Conservation (phyloP, 2,888 invertebrate species). For the Troides oblongomaculatus region DNA sequence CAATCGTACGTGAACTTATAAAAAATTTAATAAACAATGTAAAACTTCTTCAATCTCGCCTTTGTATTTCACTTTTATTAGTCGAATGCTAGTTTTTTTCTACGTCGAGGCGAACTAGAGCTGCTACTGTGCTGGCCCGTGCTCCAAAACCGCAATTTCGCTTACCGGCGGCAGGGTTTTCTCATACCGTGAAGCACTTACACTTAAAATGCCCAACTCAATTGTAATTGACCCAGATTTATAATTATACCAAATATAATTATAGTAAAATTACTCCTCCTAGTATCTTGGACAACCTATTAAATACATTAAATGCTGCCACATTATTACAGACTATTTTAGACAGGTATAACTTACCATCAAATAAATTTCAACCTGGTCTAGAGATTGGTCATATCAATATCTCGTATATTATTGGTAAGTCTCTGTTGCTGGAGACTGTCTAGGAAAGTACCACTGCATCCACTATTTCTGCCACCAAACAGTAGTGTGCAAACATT, state of each 20-base stretch:
- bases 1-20: neutral
- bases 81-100: constrained; percentile 10
- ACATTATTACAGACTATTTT: too few species aligned
- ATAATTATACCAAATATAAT: constrained; percentile 6
- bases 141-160: constrained; percentile 27
- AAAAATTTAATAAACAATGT: constrained; percentile 1
- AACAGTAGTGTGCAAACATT: too few species aligned
- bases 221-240: constrained; percentile 21
- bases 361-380: too few species aligned
- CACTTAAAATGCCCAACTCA: constrained; percentile 17
- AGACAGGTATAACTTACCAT: too few species aligned
- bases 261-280: neutral
- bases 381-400: too few species aligned
- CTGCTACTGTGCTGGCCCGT: constrained; percentile 20
- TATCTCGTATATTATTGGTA: too few species aligned
- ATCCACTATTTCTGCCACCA: too few species aligned
- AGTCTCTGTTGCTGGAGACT: too few species aligned
- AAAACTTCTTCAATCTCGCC: constrained; percentile 7
- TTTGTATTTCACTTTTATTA: constrained; percentile 23
- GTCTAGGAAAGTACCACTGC: too few species aligned
- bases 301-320: too few species aligned
- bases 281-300: too few species aligned
- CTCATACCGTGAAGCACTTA: constrained; percentile 20
- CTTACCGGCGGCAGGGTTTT: constrained; percentile 12
- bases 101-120: constrained; percentile 7